These are phyloP conservation scores for Synodontis membranacea DNA, from an alignment of 2,113 vertebrate genomes.

Conservation along the genomic window DNA sequence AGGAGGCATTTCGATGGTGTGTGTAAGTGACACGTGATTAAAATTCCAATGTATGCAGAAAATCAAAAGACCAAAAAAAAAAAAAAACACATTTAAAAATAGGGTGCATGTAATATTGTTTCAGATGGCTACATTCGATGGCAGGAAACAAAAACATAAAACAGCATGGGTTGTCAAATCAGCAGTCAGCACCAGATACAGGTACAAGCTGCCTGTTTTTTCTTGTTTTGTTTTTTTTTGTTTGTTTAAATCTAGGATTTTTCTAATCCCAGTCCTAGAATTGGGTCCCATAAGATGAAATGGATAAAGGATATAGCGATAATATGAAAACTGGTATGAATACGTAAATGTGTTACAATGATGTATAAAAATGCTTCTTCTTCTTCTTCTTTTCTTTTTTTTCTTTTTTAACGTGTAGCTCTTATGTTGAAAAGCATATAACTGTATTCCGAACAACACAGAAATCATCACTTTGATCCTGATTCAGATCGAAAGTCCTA, in stretches of 20 bases:
- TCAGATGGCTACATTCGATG: slow-evolving; percentile 59
- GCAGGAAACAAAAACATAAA: slow-evolving; percentile 52
- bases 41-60: slow-evolving; percentile 66
- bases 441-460: not conserved
- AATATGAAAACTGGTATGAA: slow-evolving; percentile 22
- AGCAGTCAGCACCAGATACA: slow-evolving; percentile 41
- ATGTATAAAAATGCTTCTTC: slow-evolving; percentile 40
- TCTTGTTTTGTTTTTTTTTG: not conserved
- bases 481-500: not conserved
- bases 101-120: slow-evolving; percentile 62
- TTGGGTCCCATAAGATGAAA: not conserved
- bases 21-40: slow-evolving; percentile 60
- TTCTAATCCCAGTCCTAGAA: not conserved
- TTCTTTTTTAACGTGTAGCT: slow-evolving; percentile 17
- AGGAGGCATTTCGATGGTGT: slow-evolving; percentile 67
- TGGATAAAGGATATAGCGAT: not conserved
- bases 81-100: slow-evolving; percentile 51
- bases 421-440: slow-evolving; percentile 24
- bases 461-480: not conserved
- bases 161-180: slow-evolving; percentile 63
- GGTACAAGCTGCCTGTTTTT: not conserved
- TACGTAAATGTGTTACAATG: slow-evolving; percentile 25
- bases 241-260: not conserved
- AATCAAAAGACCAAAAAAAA: slow-evolving; percentile 53
- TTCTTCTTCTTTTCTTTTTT: too few relatives aligned